These are phyloP conservation scores for Cryptotermes secundus DNA, from an alignment of 1,140 invertebrate species.

Conservation along the genomic window DNA sequence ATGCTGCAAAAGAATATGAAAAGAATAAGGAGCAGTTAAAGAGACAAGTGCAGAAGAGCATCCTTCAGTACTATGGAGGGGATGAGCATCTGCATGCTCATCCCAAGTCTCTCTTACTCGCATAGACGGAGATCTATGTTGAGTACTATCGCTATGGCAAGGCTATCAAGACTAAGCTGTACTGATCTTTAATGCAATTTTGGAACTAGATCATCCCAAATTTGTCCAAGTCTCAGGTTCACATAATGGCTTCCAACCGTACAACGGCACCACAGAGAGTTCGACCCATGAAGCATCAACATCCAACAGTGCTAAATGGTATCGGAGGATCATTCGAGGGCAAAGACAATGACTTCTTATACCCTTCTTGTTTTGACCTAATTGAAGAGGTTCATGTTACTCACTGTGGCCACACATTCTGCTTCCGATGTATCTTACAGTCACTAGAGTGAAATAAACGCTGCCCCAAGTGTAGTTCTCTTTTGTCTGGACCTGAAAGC, in stretches of 20 bases:
- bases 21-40: conserved; percentile 88
- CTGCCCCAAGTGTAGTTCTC: conserved; percentile 85
- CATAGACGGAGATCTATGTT: conserved; percentile 94
- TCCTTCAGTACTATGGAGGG: conserved; percentile 88
- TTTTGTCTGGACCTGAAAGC: conserved; percentile 67
- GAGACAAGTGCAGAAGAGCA: conserved; percentile 66
- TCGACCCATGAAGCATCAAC: conserved; percentile 53
- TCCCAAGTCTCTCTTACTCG: conserved; percentile 81
- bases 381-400: conserved; percentile 92
- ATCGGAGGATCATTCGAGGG: conserved; percentile 64
- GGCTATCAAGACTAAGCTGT: conserved; percentile 59
- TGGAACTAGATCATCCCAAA: conserved; percentile 24
- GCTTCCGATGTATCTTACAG: conserved; percentile 78
- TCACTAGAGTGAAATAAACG: conserved; percentile 74
- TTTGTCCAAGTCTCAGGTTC: conserved; percentile 28
- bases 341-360: conserved; percentile 73
- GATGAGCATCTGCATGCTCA: conserved; percentile 87
- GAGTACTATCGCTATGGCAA: conserved; percentile 95
- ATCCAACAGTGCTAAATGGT: conserved; percentile 59
- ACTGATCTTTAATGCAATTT: conserved; percentile 35
- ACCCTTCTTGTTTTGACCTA: conserved; percentile 88
- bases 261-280: conserved; percentile 47
- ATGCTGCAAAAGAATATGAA: conserved; percentile 87
- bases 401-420: conserved; percentile 93
- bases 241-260: conserved; percentile 42